These are phyloP conservation scores for Nephrotoma appendiculata DNA, from an alignment of 2,888 invertebrate genomes.

Conservation along the genomic window DNA sequence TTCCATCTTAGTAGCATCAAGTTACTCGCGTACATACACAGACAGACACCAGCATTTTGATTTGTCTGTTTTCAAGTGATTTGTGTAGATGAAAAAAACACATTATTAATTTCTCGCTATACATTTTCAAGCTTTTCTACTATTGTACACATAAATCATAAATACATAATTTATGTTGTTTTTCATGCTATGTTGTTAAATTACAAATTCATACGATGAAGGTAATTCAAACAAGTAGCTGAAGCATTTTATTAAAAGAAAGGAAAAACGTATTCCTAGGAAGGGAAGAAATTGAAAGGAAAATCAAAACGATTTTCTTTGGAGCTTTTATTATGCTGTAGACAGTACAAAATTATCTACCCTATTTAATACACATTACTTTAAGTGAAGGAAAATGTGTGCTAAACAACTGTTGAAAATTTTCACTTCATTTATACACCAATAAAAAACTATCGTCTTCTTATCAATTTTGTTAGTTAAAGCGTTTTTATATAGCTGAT, in stretches of 20 bases:
- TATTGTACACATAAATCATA: not conserved
- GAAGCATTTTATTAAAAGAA: not conserved
- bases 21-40: too few relatives aligned
- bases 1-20: not conserved
- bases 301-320: not conserved
- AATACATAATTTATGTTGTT: not conserved
- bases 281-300: not conserved
- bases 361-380: not conserved
- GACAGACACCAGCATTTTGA: not conserved
- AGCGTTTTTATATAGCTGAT: not conserved
- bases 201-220: not conserved
- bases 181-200: not conserved
- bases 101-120: not conserved
- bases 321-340: not conserved
- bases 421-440: not conserved
- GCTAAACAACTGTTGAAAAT: not conserved
- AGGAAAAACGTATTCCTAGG: not conserved
- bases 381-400: not conserved
- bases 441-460: not conserved
- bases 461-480: too few relatives aligned
- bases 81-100: not conserved
- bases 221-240: not conserved
- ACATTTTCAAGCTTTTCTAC: not conserved
- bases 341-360: not conserved
- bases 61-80: not conserved